Base-by-base conservation (phyloP, 2,113 vertebrate genomes). In the Colaptes auratus region DNA sequence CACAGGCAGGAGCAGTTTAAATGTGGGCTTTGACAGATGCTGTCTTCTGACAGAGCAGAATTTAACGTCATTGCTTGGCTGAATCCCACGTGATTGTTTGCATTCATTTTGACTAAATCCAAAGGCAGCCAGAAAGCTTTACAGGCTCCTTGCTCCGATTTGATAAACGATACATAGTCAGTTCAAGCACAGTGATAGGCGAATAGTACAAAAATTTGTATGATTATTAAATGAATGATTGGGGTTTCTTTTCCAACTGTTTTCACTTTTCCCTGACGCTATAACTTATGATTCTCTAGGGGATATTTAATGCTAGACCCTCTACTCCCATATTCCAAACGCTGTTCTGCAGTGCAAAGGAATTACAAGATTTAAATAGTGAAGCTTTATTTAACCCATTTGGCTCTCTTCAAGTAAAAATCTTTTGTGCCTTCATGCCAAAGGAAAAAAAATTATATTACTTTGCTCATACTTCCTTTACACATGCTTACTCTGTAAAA, bases 1-100 rank as follows among this genome's bases (percentile, higher is more conserved):
- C 98, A 96, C 98, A 94, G 95, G 97, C 95, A 98, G 97, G 98
- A 97, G 98, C 98, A 97, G 97, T 98, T 98, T 98, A 97, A 98
- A 97, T 98, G 98, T 98, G 98, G 97, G 92, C 97, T 98, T 97
- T 98, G 98, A 98, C 98, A 98, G 98, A 98, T 98, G 98, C 98
- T 97, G 97, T 97, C 98, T 98, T 98, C 98, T 98, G 98, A 98
- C 97, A 98, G 98, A 98, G 98, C 98, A 97, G 97, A 98, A 98
- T 98, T 98, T 88, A 97, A 98, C 98, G 98, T 98, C 98, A 98
- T 86, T 97, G 98, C 98, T 96, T 97, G 97, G 97, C 97, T 97
- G 95, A 92, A 74, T 95, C 97, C 97, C 98, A 98, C 98, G 98
- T 98, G 98, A 98, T 97, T 95, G 97, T 97, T 98, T 97, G 98